These are phyloP conservation scores for Limnephilus lunatus DNA, from an alignment of 2,888 invertebrate genomes.

Conservation along the genomic window DNA sequence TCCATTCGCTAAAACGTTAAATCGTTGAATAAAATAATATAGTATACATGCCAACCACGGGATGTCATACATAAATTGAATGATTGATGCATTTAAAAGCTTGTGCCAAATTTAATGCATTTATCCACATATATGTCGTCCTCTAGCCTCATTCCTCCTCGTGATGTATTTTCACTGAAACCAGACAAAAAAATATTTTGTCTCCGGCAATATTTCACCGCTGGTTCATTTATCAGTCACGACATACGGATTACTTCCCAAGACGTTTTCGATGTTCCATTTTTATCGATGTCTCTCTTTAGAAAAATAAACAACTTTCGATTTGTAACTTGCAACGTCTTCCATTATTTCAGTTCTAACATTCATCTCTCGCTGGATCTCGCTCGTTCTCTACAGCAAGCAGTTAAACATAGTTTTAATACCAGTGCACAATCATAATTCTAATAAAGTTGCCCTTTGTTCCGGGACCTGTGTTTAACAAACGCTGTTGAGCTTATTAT, in stretches of 20 bases:
- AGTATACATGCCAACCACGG: background rate
- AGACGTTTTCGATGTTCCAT: slow-evolving; percentile 2
- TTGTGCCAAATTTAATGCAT: background rate
- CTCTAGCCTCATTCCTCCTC: background rate
- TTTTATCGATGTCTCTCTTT: background rate
- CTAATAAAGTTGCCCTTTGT: too few relatives aligned
- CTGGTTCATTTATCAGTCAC: background rate
- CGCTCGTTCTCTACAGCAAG: background rate
- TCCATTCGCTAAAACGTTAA: too few relatives aligned
- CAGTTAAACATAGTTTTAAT: background rate
- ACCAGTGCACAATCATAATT: background rate
- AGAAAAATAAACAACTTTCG: background rate
- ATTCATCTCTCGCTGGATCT: background rate
- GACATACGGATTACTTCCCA: background rate
- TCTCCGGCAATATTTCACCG: background rate
- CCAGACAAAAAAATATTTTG: background rate
- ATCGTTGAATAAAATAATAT: too few relatives aligned
- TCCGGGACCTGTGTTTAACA: too few relatives aligned
- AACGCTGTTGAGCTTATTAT: too few relatives aligned
- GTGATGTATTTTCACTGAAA: background rate
- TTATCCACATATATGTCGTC: background rate
- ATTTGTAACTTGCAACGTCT: background rate
- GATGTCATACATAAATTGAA: background rate
- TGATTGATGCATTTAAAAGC: slow-evolving; percentile 9
- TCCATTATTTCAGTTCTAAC: background rate